Conservation (phyloP, 2,797 vertebrate species). For the Characodon lateralis region DNA sequence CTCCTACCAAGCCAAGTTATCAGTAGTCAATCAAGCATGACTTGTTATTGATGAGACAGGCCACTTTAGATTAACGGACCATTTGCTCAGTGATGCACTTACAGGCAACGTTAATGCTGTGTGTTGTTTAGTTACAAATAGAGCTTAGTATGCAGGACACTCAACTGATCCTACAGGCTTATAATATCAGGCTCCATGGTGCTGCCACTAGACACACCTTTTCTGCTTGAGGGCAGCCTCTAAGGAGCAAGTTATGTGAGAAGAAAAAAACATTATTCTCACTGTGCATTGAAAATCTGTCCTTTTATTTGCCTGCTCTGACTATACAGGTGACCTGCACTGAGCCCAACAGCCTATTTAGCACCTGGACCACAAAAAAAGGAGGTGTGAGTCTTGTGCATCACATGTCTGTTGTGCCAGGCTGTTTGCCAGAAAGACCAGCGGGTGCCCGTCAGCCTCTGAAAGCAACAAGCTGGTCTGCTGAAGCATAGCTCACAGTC, state of each 20-base stretch:
- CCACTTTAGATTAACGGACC: constrained; percentile 31
- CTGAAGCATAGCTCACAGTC: constrained; percentile 29
- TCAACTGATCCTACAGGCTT: constrained; percentile 33
- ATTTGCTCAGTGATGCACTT: constrained; percentile 50
- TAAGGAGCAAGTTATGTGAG: constrained; percentile 15
- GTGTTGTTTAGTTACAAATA: constrained; percentile 26
- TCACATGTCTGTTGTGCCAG: constrained; percentile 55
- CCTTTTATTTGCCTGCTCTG: constrained; percentile 28
- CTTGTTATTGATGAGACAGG: constrained; percentile 37
- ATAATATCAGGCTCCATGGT: constrained; percentile 15
- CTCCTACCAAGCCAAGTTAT: constrained; percentile 24
- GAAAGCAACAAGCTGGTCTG: constrained; percentile 31
- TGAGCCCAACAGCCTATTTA: constrained; percentile 53
- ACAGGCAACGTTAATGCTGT: constrained; percentile 23
- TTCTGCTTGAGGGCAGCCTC: constrained; percentile 19
- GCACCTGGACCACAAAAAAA: constrained; percentile 39
- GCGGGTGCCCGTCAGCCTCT: constrained; percentile 31
- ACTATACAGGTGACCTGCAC: constrained; percentile 42
- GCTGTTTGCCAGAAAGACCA: constrained; percentile 56
- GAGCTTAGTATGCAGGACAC: constrained; percentile 35
- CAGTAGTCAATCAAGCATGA: constrained; percentile 43
- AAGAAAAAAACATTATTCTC: constrained; percentile 7
- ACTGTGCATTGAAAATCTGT: constrained; percentile 28
- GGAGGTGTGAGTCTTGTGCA: constrained; percentile 34
- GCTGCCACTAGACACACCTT: constrained; percentile 29